A percentile compares a stretch with the other conserved stretches of the same genome.
Evolutionary conservation across 2,113 vertebrate genomes (phyloP).

Genomic region (Neodontobutis hainanensis): DNA sequence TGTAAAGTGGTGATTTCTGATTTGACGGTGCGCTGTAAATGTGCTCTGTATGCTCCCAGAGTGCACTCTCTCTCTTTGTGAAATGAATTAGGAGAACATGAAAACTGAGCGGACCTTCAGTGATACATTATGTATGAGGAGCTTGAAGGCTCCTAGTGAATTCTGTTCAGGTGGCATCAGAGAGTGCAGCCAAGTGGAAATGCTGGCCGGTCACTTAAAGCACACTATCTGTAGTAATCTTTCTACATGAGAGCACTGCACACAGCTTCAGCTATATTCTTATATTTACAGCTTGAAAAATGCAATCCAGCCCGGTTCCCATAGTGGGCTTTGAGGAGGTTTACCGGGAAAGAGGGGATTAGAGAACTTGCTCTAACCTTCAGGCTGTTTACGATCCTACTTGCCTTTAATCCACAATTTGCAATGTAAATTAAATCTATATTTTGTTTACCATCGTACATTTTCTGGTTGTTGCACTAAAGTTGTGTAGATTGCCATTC

Average conservation of each 20-base stretch:
- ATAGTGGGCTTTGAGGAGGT: constrained; percentile 24
- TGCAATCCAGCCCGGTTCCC: constrained; percentile 43
- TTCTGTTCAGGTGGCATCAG: constrained; percentile 76
- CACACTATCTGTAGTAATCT: constrained; percentile 69
- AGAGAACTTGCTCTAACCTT: constrained; percentile 53
- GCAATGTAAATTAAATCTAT: constrained; percentile 62
- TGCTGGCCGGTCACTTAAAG: constrained; percentile 72
- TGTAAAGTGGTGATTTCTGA: constrained; percentile 33
- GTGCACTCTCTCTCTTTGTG: constrained; percentile 52
- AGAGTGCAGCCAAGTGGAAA: constrained; percentile 74
- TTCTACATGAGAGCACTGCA: constrained; percentile 55
- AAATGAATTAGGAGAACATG: constrained; percentile 73
- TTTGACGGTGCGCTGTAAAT: constrained; percentile 24
- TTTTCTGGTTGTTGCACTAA: constrained; percentile 15
- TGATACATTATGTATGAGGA: constrained; percentile 75
- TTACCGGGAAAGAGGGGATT: constrained; percentile 46
- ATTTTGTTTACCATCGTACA: constrained; percentile 43
- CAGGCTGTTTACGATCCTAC: constrained; percentile 25
- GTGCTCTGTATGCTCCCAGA: constrained; percentile 34
- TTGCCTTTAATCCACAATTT: constrained; percentile 42
- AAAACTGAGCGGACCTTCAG: constrained; percentile 72
- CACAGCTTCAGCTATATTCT: constrained; percentile 25
- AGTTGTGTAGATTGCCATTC: constrained; percentile 25
- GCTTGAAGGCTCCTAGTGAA: constrained; percentile 70
- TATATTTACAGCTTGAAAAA: constrained; percentile 40